These are phyloP conservation scores for Lepidochrysops patricia DNA, from an alignment of 2,888 invertebrate genomes.

Conservation along the genomic window DNA sequence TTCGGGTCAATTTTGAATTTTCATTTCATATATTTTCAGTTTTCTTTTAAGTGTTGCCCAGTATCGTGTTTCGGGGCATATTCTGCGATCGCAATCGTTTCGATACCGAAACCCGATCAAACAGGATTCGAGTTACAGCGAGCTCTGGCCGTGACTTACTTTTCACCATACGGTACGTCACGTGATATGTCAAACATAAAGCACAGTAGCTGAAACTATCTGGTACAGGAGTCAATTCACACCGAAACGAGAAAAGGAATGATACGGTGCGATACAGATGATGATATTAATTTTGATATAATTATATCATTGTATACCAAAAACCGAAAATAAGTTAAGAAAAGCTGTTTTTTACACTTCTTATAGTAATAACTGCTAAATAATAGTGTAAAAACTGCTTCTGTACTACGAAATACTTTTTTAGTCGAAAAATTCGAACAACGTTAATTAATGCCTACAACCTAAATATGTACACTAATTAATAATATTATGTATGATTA, in stretches of 20 bases:
- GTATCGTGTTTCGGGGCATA: neutral
- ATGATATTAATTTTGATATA: too few relatives aligned
- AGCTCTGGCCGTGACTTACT: neutral
- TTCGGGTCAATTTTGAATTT: too few relatives aligned
- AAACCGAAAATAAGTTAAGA: too few relatives aligned
- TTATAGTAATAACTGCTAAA: too few relatives aligned
- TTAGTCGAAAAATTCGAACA: neutral
- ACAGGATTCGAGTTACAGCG: neutral
- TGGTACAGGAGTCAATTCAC: neutral
- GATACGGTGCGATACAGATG: too few relatives aligned
- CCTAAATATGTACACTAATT: neutral
- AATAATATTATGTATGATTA: neutral
- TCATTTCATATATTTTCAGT: too few relatives aligned
- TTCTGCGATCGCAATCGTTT: slow-evolving; percentile 1
- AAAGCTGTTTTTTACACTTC: too few relatives aligned
- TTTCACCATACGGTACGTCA: slow-evolving; percentile 1
- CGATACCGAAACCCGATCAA: slow-evolving; percentile 8
- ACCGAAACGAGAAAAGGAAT: too few relatives aligned
- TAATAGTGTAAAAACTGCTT: neutral
- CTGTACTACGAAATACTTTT: neutral
- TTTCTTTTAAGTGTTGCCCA: too few relatives aligned
- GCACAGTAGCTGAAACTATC: neutral
- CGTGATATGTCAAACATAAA: neutral
- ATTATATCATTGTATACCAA: too few relatives aligned
- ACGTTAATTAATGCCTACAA: neutral